Percentiles rank a stretch among this genome's conserved stretches.
phyloP scores from a whole-genome alignment of 2,797 vertebrate species.

The Lateolabrax maculatus region DNA sequence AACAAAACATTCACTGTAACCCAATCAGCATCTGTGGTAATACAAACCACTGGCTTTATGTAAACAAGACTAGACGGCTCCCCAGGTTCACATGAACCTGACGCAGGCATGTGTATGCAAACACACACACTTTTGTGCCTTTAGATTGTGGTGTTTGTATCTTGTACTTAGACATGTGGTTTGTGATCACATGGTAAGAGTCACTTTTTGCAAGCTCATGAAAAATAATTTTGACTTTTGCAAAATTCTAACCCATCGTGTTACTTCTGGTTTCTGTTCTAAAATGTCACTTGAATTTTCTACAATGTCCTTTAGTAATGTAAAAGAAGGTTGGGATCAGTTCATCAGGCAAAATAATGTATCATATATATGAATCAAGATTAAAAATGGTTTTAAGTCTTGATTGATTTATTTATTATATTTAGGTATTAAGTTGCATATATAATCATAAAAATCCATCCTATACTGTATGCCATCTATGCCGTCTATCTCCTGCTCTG shows the following conservation, averaged over 20 bases:
- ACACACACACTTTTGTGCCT: not conserved
- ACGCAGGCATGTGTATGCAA: not conserved
- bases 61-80: conserved; percentile 54
- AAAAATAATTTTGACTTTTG: not conserved
- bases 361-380: too few relatives aligned
- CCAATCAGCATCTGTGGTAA: conserved; percentile 43
- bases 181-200: not conserved
- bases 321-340: too few relatives aligned
- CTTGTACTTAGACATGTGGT: not conserved
- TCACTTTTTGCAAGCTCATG: not conserved
- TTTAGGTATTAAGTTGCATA: not conserved
- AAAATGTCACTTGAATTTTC: too few relatives aligned
- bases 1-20: conserved; percentile 59
- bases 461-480: not conserved
- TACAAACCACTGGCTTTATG: conserved; percentile 49
- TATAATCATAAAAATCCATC: not conserved
- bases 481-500: too few relatives aligned
- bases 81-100: not conserved
- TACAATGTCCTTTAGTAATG: too few relatives aligned
- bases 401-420: not conserved
- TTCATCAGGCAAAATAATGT: not conserved
- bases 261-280: not conserved
- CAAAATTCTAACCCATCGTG: not conserved
- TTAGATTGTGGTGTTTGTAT: not conserved
- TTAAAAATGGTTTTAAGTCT: not conserved